These are phyloP conservation scores for Procambarus clarkii DNA, from an alignment of 1,140 invertebrate species.

Conservation along the genomic window DNA sequence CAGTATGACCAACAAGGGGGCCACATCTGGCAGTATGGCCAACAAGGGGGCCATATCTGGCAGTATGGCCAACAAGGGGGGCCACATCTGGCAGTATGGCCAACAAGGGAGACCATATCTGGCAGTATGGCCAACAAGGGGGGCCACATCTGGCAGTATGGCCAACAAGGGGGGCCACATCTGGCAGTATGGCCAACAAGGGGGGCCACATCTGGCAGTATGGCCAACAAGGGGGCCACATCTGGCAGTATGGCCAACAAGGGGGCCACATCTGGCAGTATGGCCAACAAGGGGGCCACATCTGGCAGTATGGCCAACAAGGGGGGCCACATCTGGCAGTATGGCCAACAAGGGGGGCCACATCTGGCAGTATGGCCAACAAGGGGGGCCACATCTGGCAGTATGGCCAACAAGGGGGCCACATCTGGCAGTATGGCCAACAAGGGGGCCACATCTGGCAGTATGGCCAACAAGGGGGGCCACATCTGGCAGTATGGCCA, in stretches of 20 bases:
- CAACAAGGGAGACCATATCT: neutral
- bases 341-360: neutral
- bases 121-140: neutral
- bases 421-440: neutral
- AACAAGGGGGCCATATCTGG: too few relatives aligned
- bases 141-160: neutral
- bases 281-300: neutral
- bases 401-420: neutral
- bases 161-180: neutral
- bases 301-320: neutral
- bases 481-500: too few relatives aligned
- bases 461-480: neutral
- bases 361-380: neutral
- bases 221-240: neutral
- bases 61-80: too few relatives aligned
- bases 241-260: neutral
- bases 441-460: neutral
- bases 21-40: too few relatives aligned
- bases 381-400: neutral
- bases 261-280: neutral
- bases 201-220: neutral
- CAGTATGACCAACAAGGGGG: too few relatives aligned
- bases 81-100: neutral
- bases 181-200: neutral
- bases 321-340: neutral